Base-by-base conservation (phyloP, 1,140 invertebrate species). In the Drosophila tristis region DNA sequence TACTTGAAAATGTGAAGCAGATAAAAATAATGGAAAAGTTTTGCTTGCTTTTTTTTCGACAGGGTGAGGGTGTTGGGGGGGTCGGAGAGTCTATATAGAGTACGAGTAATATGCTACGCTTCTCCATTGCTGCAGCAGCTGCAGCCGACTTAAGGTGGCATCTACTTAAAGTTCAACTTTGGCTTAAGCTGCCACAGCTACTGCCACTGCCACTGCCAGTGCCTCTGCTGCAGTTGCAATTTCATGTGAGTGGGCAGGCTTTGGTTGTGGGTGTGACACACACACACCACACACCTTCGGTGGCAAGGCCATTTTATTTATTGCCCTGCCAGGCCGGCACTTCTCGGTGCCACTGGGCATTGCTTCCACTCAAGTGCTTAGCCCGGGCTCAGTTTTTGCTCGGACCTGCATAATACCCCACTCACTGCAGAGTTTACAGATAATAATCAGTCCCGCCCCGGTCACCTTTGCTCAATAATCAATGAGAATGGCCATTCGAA, bases 21-120 rank as follows among this genome's bases (percentile, higher is more conserved):
- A 87, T 87, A 87, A 87, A 87, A 87, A 87, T 87, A 87, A 87
- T 87, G 82, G 82, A 87, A 87, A 87, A 87, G 82, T 86, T 87
- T 77, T 60, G 57, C 59, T 74, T 63, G 62, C 60, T 74, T 80
- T 82, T 78, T 74, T 63, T 61, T 51, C 35, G 48, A 65, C 25
- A 5, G 13, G 31, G 8, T 4, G 13, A 16, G 48, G 6, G 11
- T 23, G 1, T 20, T 20, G n/a, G 47, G 48, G 53, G 59, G 26
- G 45, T 16, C 16, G 16, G 16, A 16, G 16, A 16, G 16, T 16
- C 16, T 16, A 16, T 16, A 16, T 16, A 16, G 16, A 16, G 50
- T 25, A 20, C 23, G 20, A 8, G 50, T 20, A 20, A 20, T 80
- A 68, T 80, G 58, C 72, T 44, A 78, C 57, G 31, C n/a, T 42